Conservation (phyloP, 2,797 vertebrate species). For the Gobionotothen gibberifrons region DNA sequence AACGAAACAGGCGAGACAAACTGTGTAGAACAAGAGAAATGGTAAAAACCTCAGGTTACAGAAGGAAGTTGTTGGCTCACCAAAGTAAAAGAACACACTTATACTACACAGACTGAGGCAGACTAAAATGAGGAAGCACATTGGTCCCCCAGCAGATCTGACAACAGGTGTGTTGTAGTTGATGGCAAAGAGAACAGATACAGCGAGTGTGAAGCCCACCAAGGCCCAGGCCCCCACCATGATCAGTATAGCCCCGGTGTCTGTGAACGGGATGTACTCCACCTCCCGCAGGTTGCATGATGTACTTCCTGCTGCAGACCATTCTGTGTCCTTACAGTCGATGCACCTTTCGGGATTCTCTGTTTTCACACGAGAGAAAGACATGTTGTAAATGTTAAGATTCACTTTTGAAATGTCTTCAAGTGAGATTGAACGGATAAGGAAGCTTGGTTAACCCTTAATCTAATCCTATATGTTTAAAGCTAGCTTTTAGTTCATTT, state of each 20-base stretch:
- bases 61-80: conserved; percentile 62
- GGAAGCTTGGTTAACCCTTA: too few relatives aligned
- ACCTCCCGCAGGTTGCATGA: conserved; percentile 76
- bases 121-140: conserved; percentile 88
- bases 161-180: conserved; percentile 87
- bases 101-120: conserved; percentile 74
- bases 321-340: conserved; percentile 78
- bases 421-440: not conserved
- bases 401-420: not conserved
- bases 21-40: conserved; percentile 79
- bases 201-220: conserved; percentile 66
- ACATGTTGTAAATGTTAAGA: not conserved
- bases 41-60: conserved; percentile 79
- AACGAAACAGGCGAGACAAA: conserved; percentile 86
- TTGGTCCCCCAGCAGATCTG: conserved; percentile 86
- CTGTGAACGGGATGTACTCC: conserved; percentile 78
- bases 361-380: conserved; percentile 42
- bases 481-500: not conserved
- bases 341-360: conserved; percentile 68
- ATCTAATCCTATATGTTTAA: too few relatives aligned
- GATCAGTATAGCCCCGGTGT: conserved; percentile 73
- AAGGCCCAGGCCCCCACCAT: conserved; percentile 59
- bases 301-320: conserved; percentile 81
- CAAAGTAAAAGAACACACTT: conserved; percentile 85
- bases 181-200: conserved; percentile 78